These are phyloP conservation scores for Ammodytes marinus DNA, from an alignment of 2,113 vertebrate genomes.

Conservation along the genomic window DNA sequence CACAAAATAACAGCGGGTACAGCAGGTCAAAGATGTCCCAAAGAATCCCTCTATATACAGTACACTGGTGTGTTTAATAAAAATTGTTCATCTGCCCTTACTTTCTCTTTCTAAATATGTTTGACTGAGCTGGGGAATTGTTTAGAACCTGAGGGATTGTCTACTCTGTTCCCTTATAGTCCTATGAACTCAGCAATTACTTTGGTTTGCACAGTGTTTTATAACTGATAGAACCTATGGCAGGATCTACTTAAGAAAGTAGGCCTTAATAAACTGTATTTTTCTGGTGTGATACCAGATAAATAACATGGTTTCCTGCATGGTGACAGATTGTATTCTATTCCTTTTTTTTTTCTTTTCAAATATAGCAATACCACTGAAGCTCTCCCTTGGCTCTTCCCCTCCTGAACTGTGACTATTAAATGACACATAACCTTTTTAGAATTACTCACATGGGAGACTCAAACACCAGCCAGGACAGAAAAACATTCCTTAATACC, in stretches of 20 bases:
- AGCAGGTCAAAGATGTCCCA: neutral
- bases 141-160: neutral
- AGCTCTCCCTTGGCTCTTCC: constrained; percentile 5
- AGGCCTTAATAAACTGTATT: neutral
- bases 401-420: constrained; percentile 34
- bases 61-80: neutral
- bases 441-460: constrained; percentile 36
- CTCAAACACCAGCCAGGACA: constrained; percentile 58
- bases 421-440: constrained; percentile 52
- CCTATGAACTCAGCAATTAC: neutral
- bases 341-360: constrained; percentile 15
- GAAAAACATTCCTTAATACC: constrained; percentile 62
- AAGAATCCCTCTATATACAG: neutral
- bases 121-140: neutral
- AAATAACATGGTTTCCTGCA: constrained; percentile 18
- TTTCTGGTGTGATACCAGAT: constrained; percentile 5
- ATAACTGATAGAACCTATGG: neutral
- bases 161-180: neutral
- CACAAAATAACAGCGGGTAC: too few species aligned
- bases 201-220: neutral
- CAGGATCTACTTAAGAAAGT: neutral
- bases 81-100: neutral
- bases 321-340: constrained; percentile 32
- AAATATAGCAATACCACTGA: constrained; percentile 5
- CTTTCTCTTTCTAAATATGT: neutral